A percentile compares a stretch with the other conserved stretches of the same genome.
phyloP scores from a whole-genome alignment of 2,888 invertebrate species.

The Campaea margaritaria region DNA sequence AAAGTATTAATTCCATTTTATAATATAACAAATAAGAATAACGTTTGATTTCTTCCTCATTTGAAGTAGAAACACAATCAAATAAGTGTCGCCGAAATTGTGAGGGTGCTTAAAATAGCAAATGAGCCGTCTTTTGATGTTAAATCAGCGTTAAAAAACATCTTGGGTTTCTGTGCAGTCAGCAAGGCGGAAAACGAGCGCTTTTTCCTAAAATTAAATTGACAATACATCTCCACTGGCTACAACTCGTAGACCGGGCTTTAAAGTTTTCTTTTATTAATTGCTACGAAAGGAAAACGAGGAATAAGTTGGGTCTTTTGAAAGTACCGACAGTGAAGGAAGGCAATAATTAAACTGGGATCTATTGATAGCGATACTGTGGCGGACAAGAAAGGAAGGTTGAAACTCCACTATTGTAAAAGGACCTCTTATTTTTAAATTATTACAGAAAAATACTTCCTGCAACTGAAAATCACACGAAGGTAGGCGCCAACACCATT shows the following conservation, averaged over 20 bases:
- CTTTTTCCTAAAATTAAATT: conserved; percentile 41
- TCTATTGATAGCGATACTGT: too few relatives aligned
- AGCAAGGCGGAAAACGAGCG: conserved; percentile 23
- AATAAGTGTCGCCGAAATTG: conserved; percentile 1
- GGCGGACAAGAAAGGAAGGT: too few relatives aligned
- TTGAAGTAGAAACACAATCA: conserved; percentile 3
- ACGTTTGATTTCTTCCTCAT: neutral
- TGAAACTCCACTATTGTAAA: neutral
- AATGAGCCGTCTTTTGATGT: conserved; percentile 18
- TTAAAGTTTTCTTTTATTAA: too few relatives aligned
- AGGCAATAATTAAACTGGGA: too few relatives aligned
- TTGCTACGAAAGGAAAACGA: too few relatives aligned
- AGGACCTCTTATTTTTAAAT: neutral
- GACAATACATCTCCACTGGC: conserved; percentile 2
- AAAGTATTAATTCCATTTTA: too few relatives aligned
- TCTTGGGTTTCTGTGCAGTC: conserved; percentile 13
- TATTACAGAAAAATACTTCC: neutral
- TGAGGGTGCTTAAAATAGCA: conserved; percentile 12
- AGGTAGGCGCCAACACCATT: conserved; percentile 8
- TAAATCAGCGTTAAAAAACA: conserved; percentile 13
- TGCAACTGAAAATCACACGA: conserved; percentile 21
- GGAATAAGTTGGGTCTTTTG: too few relatives aligned
- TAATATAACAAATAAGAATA: neutral
- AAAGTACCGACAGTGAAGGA: too few relatives aligned
- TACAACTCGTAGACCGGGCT: too few relatives aligned